phyloP scores from a whole-genome alignment of 2,888 invertebrate genomes.

The Cantharis lateralis region DNA sequence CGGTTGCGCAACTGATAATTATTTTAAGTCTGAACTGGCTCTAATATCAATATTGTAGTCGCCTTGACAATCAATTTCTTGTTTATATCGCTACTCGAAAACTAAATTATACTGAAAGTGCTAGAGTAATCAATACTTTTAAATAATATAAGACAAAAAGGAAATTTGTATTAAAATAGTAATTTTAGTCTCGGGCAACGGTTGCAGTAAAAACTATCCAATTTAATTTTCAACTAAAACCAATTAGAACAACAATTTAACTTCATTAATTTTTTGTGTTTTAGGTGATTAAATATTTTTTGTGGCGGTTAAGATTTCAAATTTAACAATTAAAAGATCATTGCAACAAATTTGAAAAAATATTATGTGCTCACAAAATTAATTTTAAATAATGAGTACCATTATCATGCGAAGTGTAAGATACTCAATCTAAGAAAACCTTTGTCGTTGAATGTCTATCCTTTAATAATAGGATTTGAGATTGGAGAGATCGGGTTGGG shows the following conservation, averaged over 20 bases:
- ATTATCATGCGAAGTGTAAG: constrained; percentile 34
- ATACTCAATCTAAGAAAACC: constrained; percentile 41
- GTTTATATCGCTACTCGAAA: background rate
- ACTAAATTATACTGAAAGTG: background rate
- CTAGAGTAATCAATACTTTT: background rate
- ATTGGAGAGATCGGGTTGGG: constrained; percentile 44
- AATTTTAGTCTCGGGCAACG: background rate
- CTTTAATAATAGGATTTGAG: constrained; percentile 44
- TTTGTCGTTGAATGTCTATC: constrained; percentile 43
- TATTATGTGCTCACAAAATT: background rate
- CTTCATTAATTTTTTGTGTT: background rate
- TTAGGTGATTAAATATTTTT: background rate
- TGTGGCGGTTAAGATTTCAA: background rate
- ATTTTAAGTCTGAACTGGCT: too few species aligned
- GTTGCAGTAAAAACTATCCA: background rate
- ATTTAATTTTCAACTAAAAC: background rate
- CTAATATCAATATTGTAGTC: background rate
- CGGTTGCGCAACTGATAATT: too few species aligned
- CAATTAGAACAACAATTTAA: background rate
- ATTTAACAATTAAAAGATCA: background rate
- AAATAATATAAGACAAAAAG: background rate
- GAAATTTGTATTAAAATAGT: background rate
- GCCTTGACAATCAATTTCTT: background rate
- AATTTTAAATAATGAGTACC: constrained; percentile 24
- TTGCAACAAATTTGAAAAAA: background rate